Percentiles rank a stretch among this genome's conserved stretches.
These are phyloP conservation scores for Notodromas monacha DNA, from an alignment of 2,888 invertebrate species.

Conservation along the genomic window DNA sequence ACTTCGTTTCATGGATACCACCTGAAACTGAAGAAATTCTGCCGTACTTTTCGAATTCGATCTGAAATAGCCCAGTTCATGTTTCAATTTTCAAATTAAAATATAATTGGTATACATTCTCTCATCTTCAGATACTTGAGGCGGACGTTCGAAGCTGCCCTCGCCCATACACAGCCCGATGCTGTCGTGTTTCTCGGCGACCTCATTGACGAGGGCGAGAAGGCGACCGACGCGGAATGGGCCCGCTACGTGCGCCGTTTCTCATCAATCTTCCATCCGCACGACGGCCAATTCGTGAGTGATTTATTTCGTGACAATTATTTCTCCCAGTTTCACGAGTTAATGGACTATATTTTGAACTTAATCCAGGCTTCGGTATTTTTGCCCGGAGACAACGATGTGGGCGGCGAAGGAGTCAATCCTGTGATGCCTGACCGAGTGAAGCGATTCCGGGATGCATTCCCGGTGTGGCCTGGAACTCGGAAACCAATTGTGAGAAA, in stretches of 20 bases:
- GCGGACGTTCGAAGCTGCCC: conserved; percentile 38
- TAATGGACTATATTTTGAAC: too few relatives aligned
- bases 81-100: too few relatives aligned
- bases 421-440: conserved; percentile 29
- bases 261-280: conserved; percentile 24
- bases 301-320: too few relatives aligned
- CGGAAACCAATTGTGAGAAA: too few relatives aligned
- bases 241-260: conserved; percentile 38
- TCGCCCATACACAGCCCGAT: conserved; percentile 38
- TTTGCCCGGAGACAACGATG: conserved; percentile 83
- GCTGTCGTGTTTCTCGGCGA: conserved; percentile 68
- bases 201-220: conserved; percentile 71
- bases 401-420: conserved; percentile 57
- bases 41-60: too few relatives aligned
- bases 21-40: too few relatives aligned
- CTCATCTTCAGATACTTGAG: conserved; percentile 31
- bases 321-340: conserved; percentile 6
- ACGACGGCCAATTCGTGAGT: too few relatives aligned
- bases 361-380: conserved; percentile 7
- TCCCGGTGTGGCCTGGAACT: too few relatives aligned
- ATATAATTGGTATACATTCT: conserved; percentile 7
- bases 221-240: conserved; percentile 34
- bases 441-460: too few relatives aligned
- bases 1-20: too few relatives aligned
- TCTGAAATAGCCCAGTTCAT: too few relatives aligned